These are phyloP conservation scores for Atlantisia rogersi DNA, from an alignment of 2,113 vertebrate genomes.

Conservation along the genomic window DNA sequence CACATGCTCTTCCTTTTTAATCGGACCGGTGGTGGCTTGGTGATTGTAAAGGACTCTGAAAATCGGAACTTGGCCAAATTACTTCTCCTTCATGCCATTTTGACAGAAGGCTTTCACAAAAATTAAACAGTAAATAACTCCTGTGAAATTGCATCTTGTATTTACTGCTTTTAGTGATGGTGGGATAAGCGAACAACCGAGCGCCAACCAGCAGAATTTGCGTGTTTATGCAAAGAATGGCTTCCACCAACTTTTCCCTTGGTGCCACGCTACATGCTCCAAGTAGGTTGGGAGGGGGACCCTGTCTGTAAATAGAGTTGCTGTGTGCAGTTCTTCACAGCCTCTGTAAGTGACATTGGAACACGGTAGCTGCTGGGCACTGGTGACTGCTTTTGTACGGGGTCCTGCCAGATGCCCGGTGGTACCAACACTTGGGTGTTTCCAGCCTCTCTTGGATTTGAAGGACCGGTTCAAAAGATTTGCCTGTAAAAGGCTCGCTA, in stretches of 20 bases:
- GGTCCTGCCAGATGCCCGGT: fast-evolving
- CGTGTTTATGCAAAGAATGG: neutral
- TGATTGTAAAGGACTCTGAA: slow-evolving; percentile 34
- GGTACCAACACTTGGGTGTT: neutral
- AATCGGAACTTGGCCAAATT: slow-evolving; percentile 6
- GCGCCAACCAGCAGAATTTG: neutral
- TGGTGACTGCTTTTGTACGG: fast-evolving
- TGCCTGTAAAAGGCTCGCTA: neutral
- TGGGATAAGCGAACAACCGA: neutral
- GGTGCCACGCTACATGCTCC: fast-evolving
- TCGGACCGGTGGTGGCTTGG: slow-evolving; percentile 50
- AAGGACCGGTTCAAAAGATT: neutral
- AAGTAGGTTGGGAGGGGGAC: neutral
- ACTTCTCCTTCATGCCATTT: slow-evolving; percentile 30
- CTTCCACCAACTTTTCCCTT: neutral
- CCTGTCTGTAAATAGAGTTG: neutral
- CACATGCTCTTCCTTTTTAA: slow-evolving; percentile 28
- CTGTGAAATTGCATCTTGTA: slow-evolving; percentile 27
- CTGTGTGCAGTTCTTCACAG: neutral
- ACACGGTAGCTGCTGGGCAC: neutral
- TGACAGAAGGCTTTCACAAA: slow-evolving; percentile 56
- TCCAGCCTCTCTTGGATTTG: neutral
- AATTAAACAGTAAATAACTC: slow-evolving; percentile 53
- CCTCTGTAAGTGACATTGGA: neutral
- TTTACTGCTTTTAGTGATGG: slow-evolving; percentile 4